Base-by-base conservation (phyloP, 2,888 invertebrate genomes). In the Drosophila meridionalis region DNA sequence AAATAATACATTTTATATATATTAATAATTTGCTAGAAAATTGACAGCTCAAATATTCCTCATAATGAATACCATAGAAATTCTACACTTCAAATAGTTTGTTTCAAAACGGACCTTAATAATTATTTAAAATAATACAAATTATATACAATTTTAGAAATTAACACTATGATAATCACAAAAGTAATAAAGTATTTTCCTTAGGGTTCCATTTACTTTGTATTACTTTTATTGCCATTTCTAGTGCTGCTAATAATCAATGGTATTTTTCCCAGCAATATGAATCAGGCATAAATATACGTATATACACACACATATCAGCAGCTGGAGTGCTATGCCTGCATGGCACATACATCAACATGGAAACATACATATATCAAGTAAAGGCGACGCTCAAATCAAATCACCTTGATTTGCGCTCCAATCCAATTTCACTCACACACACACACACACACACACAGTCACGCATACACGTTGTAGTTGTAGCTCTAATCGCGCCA, bases 401-500 rank as follows among this genome's bases (percentile, higher is more conserved):
- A 60, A 34, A 69, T 57, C 56, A 68, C 28, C 56, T 56, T 50
- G 73, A 76, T 63, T 57, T 56, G 14, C 42, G 42, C 52, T 32
- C n/a, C 32, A 50, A 48, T 52, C 40, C 32, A 52, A 61, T 36
- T 32, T 26, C 48, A 60, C 12, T 7, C 30, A n/a, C 7, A 4
- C 52, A 48, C 26, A 14, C 4, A 52, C n/a, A 3, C n/a, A 3
- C n/a, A 30, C 11, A 7, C 32, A 12, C 20, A 26, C 1, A 52
- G 20, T 2, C 34, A 52, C 34, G 11, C 52, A 34, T 36, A 2
- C 7, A 11, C 4, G 12, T 52, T n/a, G 36, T 40, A 45, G 6
- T 32, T 12, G 3, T 36, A 45, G 11, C 43, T 63, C 50, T 69
- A 68, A 59, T 79, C 79, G 61, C 63, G 67, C 69, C 67, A 78